These are phyloP conservation scores for Takifugu flavidus DNA, from an alignment of 2,113 vertebrate genomes.

Conservation along the genomic window DNA sequence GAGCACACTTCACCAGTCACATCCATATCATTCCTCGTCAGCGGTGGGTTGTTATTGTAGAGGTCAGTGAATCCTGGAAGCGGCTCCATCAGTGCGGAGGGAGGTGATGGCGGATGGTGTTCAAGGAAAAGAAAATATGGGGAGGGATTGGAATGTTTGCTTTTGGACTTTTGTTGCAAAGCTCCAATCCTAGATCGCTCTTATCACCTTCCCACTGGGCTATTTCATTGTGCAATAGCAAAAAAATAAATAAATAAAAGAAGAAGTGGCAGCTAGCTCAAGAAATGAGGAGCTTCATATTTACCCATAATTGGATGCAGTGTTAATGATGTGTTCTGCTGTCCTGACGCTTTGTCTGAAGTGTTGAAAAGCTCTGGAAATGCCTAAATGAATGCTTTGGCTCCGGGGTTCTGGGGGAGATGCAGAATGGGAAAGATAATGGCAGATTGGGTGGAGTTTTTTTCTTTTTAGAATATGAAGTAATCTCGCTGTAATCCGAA, in stretches of 20 bases:
- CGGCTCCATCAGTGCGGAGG: slow-evolving; percentile 31
- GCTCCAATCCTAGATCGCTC: no score
- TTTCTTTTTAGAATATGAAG: slow-evolving; percentile 62
- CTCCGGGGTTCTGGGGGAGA: slow-evolving; percentile 28
- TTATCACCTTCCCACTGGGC: no score
- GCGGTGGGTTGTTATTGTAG: slow-evolving; percentile 33
- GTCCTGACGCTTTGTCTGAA: neutral
- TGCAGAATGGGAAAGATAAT: slow-evolving; percentile 55
- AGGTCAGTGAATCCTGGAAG: slow-evolving; percentile 53
- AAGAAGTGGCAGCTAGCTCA: no score
- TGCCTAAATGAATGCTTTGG: slow-evolving; percentile 8
- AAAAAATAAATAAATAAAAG: no score
- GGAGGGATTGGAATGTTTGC: neutral
- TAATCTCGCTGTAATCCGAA: slow-evolving; percentile 74
- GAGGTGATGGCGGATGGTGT: slow-evolving; percentile 14
- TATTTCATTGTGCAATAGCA: no score
- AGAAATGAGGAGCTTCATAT: slow-evolving; percentile 13
- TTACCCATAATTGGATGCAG: slow-evolving; percentile 13
- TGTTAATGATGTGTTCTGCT: slow-evolving; percentile 34
- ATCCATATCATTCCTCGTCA: slow-evolving; percentile 44
- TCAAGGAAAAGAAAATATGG: slow-evolving; percentile 10
- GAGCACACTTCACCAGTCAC: slow-evolving; percentile 43
- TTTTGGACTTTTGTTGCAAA: no score
- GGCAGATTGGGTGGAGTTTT: slow-evolving; percentile 50
- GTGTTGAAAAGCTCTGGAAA: no score